Conservation (phyloP, 2,113 vertebrate species). For the Nyctereutes procyonoides region DNA sequence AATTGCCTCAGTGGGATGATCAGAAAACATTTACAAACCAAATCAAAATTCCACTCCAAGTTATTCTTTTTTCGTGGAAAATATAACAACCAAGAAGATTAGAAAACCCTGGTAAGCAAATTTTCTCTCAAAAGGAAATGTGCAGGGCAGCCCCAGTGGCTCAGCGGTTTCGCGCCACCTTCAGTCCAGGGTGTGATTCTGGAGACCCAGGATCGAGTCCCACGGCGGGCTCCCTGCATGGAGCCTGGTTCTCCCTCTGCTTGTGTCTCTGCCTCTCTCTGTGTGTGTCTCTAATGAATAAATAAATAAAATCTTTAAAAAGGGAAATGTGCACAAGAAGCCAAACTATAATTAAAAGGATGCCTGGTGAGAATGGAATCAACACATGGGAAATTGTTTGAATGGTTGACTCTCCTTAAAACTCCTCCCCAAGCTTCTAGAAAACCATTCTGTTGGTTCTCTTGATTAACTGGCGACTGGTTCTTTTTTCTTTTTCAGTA, state of each 20-base stretch:
- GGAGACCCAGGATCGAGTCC: too few species aligned
- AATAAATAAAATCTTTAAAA: neutral
- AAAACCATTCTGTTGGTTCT: neutral
- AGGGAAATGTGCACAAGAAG: slow-evolving; percentile 26
- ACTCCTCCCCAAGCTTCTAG: neutral
- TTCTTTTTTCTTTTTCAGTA: neutral
- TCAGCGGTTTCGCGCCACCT: too few species aligned
- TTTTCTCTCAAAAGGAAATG: slow-evolving; percentile 37
- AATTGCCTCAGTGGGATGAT: neutral
- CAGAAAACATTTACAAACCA: slow-evolving; percentile 31
- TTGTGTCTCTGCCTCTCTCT: too few species aligned
- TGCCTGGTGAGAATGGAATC: slow-evolving; percentile 30
- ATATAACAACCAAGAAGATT: neutral
- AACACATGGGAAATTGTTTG: neutral
- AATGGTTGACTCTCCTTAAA: slow-evolving; percentile 5
- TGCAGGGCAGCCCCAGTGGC: neutral
- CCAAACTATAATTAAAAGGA: slow-evolving; percentile 27
- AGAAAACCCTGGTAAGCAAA: neutral
- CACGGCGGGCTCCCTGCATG: too few species aligned
- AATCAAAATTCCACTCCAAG: slow-evolving; percentile 20
- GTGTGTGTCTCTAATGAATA: too few species aligned
- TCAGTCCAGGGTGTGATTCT: too few species aligned
- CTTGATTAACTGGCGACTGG: neutral
- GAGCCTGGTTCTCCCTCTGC: too few species aligned
- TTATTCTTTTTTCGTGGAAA: slow-evolving; percentile 6